These are phyloP conservation scores for Antedon mediterranea DNA, from an alignment of 53 echinoderm and acorn worm species.

Conservation along the genomic window DNA sequence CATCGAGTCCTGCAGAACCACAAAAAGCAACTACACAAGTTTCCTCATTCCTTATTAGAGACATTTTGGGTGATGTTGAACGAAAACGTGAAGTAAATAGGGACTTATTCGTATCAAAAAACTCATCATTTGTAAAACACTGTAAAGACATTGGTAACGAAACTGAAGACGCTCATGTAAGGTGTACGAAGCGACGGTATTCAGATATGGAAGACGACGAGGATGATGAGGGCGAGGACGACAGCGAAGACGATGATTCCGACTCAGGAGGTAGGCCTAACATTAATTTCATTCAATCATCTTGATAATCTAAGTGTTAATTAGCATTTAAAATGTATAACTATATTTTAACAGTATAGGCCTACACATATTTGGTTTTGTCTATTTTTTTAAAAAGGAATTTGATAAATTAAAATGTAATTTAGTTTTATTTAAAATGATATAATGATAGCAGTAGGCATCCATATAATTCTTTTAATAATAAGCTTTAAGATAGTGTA, in stretches of 20 bases:
- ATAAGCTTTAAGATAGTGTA: too few relatives aligned
- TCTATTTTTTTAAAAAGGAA: too few relatives aligned
- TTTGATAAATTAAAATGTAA: too few relatives aligned
- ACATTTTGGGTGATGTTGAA: constrained; percentile 44
- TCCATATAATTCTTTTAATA: too few relatives aligned
- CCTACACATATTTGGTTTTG: too few relatives aligned
- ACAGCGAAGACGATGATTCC: background rate
- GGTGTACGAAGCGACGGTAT: background rate
- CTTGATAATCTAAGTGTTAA: too few relatives aligned
- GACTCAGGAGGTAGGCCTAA: background rate
- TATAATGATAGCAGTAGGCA: too few relatives aligned
- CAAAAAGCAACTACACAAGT: constrained; percentile 15
- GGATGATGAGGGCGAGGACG: background rate
- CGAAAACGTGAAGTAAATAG: background rate
- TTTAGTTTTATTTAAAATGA: too few relatives aligned
- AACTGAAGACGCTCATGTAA: background rate
- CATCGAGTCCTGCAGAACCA: background rate
- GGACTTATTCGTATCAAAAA: background rate
- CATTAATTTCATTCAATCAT: too few relatives aligned
- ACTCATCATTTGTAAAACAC: background rate
- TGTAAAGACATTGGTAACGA: background rate
- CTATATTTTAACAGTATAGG: too few relatives aligned
- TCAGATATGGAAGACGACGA: background rate
- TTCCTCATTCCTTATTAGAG: constrained; percentile 59
- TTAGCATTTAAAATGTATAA: too few relatives aligned